Percentiles rank a stretch among this genome's conserved stretches.
These are phyloP conservation scores for Natator depressus DNA, from an alignment of 2,113 vertebrate genomes.

Conservation along the genomic window DNA sequence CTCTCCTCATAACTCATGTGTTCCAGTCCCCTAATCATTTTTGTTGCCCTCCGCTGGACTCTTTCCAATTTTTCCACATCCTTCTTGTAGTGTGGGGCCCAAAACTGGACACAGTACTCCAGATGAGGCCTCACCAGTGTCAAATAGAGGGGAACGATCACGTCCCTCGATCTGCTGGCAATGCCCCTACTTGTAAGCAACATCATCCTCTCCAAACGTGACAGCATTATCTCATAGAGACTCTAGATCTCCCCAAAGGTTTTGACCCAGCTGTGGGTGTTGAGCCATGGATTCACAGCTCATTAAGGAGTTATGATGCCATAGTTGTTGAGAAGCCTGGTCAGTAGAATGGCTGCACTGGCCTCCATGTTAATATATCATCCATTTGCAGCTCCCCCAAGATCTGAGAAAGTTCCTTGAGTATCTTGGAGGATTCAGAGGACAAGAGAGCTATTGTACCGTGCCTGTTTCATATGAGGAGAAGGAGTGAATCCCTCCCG, in stretches of 20 bases:
- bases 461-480: neutral
- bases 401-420: neutral
- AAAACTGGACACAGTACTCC: too few relatives aligned
- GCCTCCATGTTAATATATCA: neutral
- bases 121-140: too few relatives aligned
- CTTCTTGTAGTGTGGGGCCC: too few relatives aligned
- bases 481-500: neutral
- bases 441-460: neutral
- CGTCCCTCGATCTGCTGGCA: too few relatives aligned
- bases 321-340: neutral
- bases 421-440: neutral
- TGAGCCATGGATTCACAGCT: neutral
- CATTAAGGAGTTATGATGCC: neutral
- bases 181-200: neutral
- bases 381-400: neutral
- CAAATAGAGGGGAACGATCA: too few relatives aligned
- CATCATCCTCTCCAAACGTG: neutral
- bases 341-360: neutral
- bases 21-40: too few relatives aligned
- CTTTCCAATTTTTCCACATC: too few relatives aligned
- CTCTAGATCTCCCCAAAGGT: neutral
- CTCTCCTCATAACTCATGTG: too few relatives aligned
- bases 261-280: neutral
- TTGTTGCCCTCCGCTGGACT: too few relatives aligned
- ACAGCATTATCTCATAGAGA: neutral